phyloP scores from a whole-genome alignment of 2,888 invertebrate genomes.

The Ypsolopha scabrella region DNA sequence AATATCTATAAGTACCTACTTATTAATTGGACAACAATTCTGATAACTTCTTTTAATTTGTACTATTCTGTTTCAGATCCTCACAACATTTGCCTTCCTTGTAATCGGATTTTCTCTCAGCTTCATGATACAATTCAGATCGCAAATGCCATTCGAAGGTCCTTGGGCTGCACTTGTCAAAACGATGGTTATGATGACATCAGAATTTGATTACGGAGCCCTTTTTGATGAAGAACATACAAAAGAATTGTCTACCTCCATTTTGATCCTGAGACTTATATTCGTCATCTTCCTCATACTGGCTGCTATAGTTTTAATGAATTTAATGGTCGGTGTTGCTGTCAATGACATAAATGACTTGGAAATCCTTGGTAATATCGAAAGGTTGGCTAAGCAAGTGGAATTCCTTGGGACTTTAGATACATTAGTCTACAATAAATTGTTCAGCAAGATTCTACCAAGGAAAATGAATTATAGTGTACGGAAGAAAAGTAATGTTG shows the following conservation, averaged over 20 bases:
- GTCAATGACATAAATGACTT: slow-evolving; percentile 71
- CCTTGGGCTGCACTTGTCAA: slow-evolving; percentile 67
- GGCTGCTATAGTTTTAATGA: slow-evolving; percentile 71
- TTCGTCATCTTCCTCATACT: slow-evolving; percentile 65
- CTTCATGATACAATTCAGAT: slow-evolving; percentile 68
- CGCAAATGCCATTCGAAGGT: slow-evolving; percentile 57
- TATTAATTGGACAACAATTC: no score
- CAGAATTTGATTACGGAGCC: slow-evolving; percentile 67
- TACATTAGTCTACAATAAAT: slow-evolving; percentile 56
- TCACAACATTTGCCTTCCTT: slow-evolving; percentile 55
- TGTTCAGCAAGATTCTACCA: slow-evolving; percentile 45
- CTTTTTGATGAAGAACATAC: slow-evolving; percentile 57
- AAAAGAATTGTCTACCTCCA: slow-evolving; percentile 41
- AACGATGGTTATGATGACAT: slow-evolving; percentile 72
- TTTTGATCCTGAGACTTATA: slow-evolving; percentile 55
- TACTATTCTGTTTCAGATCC: slow-evolving; percentile 42
- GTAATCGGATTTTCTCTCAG: slow-evolving; percentile 68
- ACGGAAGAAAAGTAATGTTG: slow-evolving; percentile 44
- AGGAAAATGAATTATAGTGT: slow-evolving; percentile 34
- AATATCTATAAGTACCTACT: no score
- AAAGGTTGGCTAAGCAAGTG: slow-evolving; percentile 66
- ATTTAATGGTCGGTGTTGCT: slow-evolving; percentile 70
- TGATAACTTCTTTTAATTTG: neutral
- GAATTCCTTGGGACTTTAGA: slow-evolving; percentile 64
- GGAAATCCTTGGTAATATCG: slow-evolving; percentile 66